Base-by-base conservation (phyloP, 2,113 vertebrate species). In the Oryctolagus cuniculus region DNA sequence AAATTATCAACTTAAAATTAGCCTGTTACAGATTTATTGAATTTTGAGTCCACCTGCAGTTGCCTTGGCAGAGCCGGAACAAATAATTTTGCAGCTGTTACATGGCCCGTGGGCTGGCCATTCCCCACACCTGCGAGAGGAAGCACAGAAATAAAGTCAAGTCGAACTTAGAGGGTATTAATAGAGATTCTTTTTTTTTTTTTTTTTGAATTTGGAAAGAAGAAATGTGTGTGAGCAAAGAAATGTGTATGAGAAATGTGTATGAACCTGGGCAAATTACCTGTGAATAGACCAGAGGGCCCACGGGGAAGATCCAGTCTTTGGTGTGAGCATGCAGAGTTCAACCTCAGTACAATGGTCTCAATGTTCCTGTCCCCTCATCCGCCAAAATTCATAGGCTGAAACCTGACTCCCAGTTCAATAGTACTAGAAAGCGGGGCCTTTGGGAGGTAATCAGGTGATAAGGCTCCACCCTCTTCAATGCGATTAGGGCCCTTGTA, bases 261-360 rank as follows among this genome's bases (percentile, higher is more conserved):
- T 44, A 44, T 44, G 24, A 81, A 29, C 9, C n/a, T 61, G 17
- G 38, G 22, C 53, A 55, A 27, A n/a, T 44, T 49, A 74, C 2
- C 80, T 29, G 4, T 4, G 9, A n/a, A 5, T 13, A 24, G 34
- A 69, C 1, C 51, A 51, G 36, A 55, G 10, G 31, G 22, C 1
- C 1, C 66, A 9, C 15, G 53, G 67, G 29, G 38, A 29, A 3
- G 38, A 24, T 38, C 17, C 11, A 5, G 75, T 11, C 6, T 10
- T 19, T 21, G 6, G 10, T 0, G 3, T 7, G 29, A 15, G 25
- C 1, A 2, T 2, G n/a, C 29, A 9, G 63, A 2, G 9, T 9
- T 16, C 0, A 3, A 4, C 0, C 3, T 1, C 1, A 21, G 2
- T 1, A 24, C 53, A 15, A 7, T 25, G 66, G 15, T 58, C 19